A percentile compares a stretch with the other conserved stretches of the same genome.
Conservation (phyloP, 2,797 vertebrate species). For the Champsocephalus esox region DNA sequence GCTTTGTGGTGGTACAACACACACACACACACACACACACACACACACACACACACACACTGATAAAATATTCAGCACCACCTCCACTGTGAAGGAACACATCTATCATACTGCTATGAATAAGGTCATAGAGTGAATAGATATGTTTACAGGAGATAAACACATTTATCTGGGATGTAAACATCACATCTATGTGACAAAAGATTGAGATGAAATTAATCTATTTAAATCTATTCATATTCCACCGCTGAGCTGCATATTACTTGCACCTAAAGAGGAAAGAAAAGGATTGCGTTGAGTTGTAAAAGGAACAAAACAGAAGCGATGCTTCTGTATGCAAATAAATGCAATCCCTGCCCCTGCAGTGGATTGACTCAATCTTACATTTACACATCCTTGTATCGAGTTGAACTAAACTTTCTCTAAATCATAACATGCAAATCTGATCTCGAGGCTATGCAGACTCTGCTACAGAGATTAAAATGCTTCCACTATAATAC, state of each 20-base stretch:
- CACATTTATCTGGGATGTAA: slow-evolving; percentile 39
- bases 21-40: slow-evolving; percentile 26
- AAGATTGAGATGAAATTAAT: slow-evolving; percentile 31
- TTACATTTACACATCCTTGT: slow-evolving; percentile 24
- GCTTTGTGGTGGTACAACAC: slow-evolving; percentile 24
- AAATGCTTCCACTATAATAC: slow-evolving; percentile 6
- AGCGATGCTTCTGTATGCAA: slow-evolving; percentile 36
- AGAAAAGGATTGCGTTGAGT: slow-evolving; percentile 28
- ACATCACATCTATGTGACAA: slow-evolving; percentile 29
- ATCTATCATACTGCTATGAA: slow-evolving; percentile 45
- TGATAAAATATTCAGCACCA: slow-evolving; percentile 14
- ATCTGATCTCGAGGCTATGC: background rate
- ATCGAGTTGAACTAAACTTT: slow-evolving; percentile 11
- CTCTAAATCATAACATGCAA: slow-evolving; percentile 30
- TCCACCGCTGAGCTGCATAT: slow-evolving; percentile 26
- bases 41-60: background rate
- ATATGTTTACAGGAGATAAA: slow-evolving; percentile 38
- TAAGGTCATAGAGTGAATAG: slow-evolving; percentile 40
- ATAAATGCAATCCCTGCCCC: slow-evolving; percentile 28
- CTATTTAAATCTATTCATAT: slow-evolving; percentile 35
- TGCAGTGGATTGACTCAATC: slow-evolving; percentile 24
- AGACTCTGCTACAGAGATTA: slow-evolving; percentile 20
- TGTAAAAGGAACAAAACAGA: slow-evolving; percentile 46
- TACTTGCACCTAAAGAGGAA: slow-evolving; percentile 14
- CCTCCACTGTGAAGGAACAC: slow-evolving; percentile 27